These are phyloP conservation scores for Koerneria pararmatus DNA, from an alignment of 2,888 invertebrate genomes.

Conservation along the genomic window DNA sequence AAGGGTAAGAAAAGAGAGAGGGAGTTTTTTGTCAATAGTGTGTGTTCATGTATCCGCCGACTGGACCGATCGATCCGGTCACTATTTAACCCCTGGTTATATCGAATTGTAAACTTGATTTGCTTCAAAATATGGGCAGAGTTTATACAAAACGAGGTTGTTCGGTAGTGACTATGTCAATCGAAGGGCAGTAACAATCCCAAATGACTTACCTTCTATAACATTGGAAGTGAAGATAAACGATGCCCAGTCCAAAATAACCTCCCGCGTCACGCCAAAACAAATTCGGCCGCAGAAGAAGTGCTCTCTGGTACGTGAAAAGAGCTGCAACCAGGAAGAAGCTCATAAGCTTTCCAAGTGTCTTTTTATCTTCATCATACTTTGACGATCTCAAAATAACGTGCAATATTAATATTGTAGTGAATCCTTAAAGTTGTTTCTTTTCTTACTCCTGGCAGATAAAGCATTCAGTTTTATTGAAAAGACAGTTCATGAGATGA, in stretches of 20 bases:
- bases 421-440: background rate
- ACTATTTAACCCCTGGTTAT: too few species aligned
- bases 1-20: background rate
- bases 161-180: background rate
- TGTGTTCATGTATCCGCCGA: too few species aligned
- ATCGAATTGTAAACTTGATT: background rate
- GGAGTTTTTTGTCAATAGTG: too few species aligned
- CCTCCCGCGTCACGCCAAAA: constrained; percentile 82
- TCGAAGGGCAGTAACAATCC: background rate
- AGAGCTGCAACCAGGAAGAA: constrained; percentile 74
- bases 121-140: background rate
- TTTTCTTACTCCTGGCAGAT: constrained; percentile 8
- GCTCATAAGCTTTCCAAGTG: background rate
- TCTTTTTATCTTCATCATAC: too few species aligned
- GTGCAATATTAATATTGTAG: too few species aligned
- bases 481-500: too few species aligned
- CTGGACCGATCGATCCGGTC: too few species aligned
- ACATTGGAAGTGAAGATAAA: constrained; percentile 92
- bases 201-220: constrained; percentile 76
- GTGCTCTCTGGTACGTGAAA: constrained; percentile 88
- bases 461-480: background rate
- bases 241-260: constrained; percentile 87
- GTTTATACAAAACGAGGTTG: background rate
- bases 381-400: too few species aligned
- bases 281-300: constrained; percentile 72